Percentiles rank a stretch among this genome's conserved stretches.
Conservation (phyloP, 2,888 invertebrate genomes). For the Molorchus minor region DNA sequence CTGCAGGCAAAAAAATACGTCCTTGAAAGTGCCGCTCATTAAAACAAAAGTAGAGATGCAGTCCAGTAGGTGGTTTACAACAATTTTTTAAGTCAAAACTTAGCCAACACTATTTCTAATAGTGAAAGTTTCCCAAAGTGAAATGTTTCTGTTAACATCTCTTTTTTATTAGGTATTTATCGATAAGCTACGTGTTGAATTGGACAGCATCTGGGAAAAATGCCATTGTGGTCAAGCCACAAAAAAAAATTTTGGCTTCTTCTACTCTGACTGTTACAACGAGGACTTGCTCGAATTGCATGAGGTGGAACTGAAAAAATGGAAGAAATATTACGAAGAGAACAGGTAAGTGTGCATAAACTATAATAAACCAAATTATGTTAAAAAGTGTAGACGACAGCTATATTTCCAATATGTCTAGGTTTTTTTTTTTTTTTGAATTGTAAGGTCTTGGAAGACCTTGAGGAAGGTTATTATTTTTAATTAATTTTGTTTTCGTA, state of each 20-base stretch:
- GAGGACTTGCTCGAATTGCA: slow-evolving; percentile 83
- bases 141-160: slow-evolving; percentile 26
- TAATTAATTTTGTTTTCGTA: neutral
- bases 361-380: too few relatives aligned
- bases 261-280: slow-evolving; percentile 74
- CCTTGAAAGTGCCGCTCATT: too few relatives aligned
- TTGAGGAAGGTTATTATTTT: neutral
- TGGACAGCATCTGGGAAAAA: slow-evolving; percentile 79
- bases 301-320: slow-evolving; percentile 78
- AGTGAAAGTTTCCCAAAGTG: neutral
- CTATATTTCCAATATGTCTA: too few relatives aligned
- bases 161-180: slow-evolving; percentile 66
- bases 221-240: slow-evolving; percentile 72
- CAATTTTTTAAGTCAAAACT: too few relatives aligned
- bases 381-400: too few relatives aligned
- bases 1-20: too few relatives aligned
- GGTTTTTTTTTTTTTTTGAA: slow-evolving; percentile 3
- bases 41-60: too few relatives aligned
- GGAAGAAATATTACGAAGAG: slow-evolving; percentile 71
- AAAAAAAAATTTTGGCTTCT: slow-evolving; percentile 72
- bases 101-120: neutral
- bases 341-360: slow-evolving; percentile 70
- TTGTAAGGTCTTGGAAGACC: too few relatives aligned
- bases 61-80: too few relatives aligned
- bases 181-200: slow-evolving; percentile 74